Percentiles rank a stretch among this genome's conserved stretches.
Conservation (phyloP, 1,140 invertebrate species). For the Drosophila persimilis region DNA sequence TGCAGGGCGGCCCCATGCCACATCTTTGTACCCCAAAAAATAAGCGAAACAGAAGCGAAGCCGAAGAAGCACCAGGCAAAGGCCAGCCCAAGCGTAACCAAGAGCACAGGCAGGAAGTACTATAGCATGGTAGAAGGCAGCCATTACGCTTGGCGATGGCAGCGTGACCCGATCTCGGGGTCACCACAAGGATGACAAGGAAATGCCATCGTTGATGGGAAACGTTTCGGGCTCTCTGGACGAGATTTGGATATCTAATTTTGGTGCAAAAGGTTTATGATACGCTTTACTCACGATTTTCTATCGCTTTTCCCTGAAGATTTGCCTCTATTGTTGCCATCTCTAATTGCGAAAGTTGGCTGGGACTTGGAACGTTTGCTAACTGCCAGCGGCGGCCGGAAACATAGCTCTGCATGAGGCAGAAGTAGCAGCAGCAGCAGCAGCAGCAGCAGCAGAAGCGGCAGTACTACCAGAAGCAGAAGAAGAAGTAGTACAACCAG, state of each 20-base stretch:
- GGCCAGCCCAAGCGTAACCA: constrained; percentile 61
- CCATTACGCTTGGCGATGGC: constrained; percentile 9
- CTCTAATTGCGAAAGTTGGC: constrained; percentile 49
- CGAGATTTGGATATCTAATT: no score
- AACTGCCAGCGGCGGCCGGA: constrained; percentile 72
- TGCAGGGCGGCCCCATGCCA: constrained; percentile 28
- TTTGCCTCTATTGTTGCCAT: constrained; percentile 31
- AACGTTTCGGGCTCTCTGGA: neutral
- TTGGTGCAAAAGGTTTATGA: neutral
- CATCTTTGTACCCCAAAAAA: constrained; percentile 32
- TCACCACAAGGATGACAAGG: neutral
- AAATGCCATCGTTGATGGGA: no score
- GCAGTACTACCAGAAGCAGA: constrained; percentile 3
- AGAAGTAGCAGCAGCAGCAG: constrained; percentile 21
- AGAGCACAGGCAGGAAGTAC: constrained; percentile 55
- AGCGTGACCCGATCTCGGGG: constrained; percentile 1
- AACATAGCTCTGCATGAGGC: constrained; percentile 68
- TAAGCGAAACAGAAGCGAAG: constrained; percentile 53
- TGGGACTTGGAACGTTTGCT: constrained; percentile 56
- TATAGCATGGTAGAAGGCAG: constrained; percentile 33
- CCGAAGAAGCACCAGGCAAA: constrained; percentile 42
- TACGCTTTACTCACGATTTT: neutral
- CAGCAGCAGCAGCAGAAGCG: constrained; percentile 6
- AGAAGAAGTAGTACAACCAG: constrained; percentile 23
- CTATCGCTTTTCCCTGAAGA: neutral